Evolutionary conservation across 2,888 invertebrate genomes (phyloP).

Genomic region (Aspidapion aeneum): DNA sequence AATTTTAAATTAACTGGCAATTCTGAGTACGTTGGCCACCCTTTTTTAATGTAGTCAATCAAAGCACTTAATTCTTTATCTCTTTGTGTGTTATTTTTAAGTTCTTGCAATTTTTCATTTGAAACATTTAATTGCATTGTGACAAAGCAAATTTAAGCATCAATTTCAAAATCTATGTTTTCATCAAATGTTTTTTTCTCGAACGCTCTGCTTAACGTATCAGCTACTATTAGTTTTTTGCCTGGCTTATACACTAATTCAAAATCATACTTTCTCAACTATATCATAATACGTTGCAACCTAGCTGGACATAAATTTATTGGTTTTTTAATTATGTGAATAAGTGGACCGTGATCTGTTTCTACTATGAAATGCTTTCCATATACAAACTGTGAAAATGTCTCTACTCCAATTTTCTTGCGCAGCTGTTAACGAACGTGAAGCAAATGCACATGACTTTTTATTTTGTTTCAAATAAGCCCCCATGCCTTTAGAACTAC

Average conservation of each 20-base stretch:
- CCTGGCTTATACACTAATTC: constrained; percentile 22
- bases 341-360: constrained; percentile 35
- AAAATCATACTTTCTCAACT: constrained; percentile 21
- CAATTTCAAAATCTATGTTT: neutral
- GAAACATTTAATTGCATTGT: neutral
- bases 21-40: constrained; percentile 7
- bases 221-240: constrained; percentile 19
- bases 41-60: constrained; percentile 4
- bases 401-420: constrained; percentile 28
- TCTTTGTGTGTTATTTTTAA: constrained; percentile 3
- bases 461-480: constrained; percentile 31
- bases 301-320: constrained; percentile 26
- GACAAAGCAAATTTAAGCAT: neutral
- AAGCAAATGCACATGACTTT: constrained; percentile 31
- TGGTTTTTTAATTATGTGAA: constrained; percentile 26
- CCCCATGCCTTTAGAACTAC: constrained; percentile 30
- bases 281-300: constrained; percentile 25
- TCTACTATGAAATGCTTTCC: constrained; percentile 29
- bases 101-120: neutral
- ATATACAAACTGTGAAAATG: constrained; percentile 31
- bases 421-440: constrained; percentile 29
- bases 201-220: constrained; percentile 12
- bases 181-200: constrained; percentile 5
- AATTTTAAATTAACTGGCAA: neutral
- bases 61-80: constrained; percentile 3